Evolutionary conservation across 1,140 invertebrate species (phyloP), one percentile per base, ranked within the genome.

Genomic region (Harlomillsia oculata): DNA sequence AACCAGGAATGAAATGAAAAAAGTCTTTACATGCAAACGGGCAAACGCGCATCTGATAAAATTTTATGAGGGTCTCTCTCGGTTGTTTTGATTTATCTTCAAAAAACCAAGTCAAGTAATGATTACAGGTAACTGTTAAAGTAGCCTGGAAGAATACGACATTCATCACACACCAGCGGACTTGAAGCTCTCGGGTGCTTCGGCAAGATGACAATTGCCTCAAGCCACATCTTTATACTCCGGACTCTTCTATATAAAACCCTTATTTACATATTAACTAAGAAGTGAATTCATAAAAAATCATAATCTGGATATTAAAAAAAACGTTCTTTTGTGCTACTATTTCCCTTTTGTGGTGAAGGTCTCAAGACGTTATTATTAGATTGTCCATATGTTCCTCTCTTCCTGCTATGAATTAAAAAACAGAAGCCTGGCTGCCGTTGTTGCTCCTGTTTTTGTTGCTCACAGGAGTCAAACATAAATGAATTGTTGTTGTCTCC

Each of bases 81-180:
- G 53, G 43, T 51, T 50, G 45, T 59, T 58, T 59, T 59, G 57
- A 59, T 59, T 59, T 59, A 59, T 59, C 57, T 59, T n/a, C n/a
- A n/a, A n/a, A n/a, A n/a, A n/a, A n/a, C 20, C 34, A 14, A 36
- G 39, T 59, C 41, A 59, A 59, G 43, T 59, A 59, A 59, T 59
- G 43, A 59, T 53, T 59, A 59, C 39, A 29, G 29, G 45, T 48
- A 48, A 48, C 45, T 48, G 45, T 48, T 48, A 34, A 23, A 39
- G 41, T 43, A 43, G 53, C 32, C 13, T 20, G 29, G 26, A 37
- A 44, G 54, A 40, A 56, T 56, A 44, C 37, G 45, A 56, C 54
- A 56, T 56, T 41, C 54, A 56, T 56, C 54, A 56, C 39, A 37
- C 39, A 30, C 28, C 29, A 48, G n/a, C n/a, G n/a, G n/a, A n/a